Percentiles rank a stretch among this genome's conserved stretches.
These are phyloP conservation scores for Plagodis pulveraria DNA, from an alignment of 2,888 invertebrate genomes.

Conservation along the genomic window DNA sequence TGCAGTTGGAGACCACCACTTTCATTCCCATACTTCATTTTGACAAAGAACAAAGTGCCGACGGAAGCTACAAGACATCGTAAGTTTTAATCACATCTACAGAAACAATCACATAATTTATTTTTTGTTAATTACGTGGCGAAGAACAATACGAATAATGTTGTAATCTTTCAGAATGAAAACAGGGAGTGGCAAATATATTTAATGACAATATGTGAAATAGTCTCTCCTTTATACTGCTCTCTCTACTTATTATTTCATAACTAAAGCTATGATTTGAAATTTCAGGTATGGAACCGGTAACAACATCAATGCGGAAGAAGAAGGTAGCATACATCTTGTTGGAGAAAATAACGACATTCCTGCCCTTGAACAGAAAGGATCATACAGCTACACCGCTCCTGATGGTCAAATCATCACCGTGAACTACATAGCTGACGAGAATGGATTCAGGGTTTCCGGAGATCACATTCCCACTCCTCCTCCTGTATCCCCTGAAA, in stretches of 20 bases:
- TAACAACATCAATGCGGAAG: constrained; percentile 92
- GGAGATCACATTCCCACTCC: constrained; percentile 94
- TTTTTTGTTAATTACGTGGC: constrained; percentile 8
- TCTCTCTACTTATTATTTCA: constrained; percentile 3
- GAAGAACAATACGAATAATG: constrained; percentile 21
- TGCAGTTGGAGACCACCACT: constrained; percentile 87
- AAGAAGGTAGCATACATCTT: constrained; percentile 90
- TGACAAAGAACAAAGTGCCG: constrained; percentile 92
- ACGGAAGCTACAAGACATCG: constrained; percentile 93
- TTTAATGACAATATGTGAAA: constrained; percentile 9
- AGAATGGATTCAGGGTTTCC: constrained; percentile 91
- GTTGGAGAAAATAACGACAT: constrained; percentile 86
- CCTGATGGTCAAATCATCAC: constrained; percentile 91
- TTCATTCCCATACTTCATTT: constrained; percentile 92
- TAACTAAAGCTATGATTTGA: neutral
- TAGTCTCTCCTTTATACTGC: constrained; percentile 8
- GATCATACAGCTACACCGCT: constrained; percentile 91
- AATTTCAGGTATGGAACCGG: constrained; percentile 91
- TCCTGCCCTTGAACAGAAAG: constrained; percentile 89
- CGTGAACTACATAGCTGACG: constrained; percentile 92
- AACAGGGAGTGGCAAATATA: constrained; percentile 14
- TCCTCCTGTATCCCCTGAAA: constrained; percentile 92
- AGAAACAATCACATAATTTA: constrained; percentile 3
- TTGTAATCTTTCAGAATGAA: constrained; percentile 21
- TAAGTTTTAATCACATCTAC: constrained; percentile 62